Conservation (phyloP, 2,797 vertebrate species). For the Lerista edwardsae region DNA sequence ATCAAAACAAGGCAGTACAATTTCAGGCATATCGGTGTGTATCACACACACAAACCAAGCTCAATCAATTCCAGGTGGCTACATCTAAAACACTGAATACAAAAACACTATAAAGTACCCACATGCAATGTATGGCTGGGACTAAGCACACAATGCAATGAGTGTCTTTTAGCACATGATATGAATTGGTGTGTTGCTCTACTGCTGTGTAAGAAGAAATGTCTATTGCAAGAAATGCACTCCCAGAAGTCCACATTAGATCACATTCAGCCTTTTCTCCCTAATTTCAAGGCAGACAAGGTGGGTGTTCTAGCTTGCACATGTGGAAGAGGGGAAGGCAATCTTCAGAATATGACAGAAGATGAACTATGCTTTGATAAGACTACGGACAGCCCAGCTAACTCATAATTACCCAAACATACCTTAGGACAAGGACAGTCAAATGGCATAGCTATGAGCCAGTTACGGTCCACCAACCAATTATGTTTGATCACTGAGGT, state of each 20-base stretch:
- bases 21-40: neutral
- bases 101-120: neutral
- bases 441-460: neutral
- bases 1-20: conserved; percentile 30
- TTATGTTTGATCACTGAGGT: neutral
- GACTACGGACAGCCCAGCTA: neutral
- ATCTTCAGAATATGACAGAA: neutral
- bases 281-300: neutral
- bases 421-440: neutral
- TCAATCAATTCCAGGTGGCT: neutral
- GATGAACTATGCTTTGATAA: neutral
- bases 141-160: neutral
- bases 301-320: neutral
- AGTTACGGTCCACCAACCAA: neutral
- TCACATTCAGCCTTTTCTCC: neutral
- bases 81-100: neutral
- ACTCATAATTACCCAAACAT: neutral
- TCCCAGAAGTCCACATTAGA: neutral
- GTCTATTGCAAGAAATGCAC: neutral
- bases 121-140: neutral
- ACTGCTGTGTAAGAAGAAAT: neutral
- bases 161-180: neutral
- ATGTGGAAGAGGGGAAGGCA: neutral
- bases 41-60: neutral
- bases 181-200: neutral